Evolutionary conservation across 2,888 invertebrate genomes (phyloP), one percentile per base, ranked within the genome.

Genomic region (Amiota mariae): DNA sequence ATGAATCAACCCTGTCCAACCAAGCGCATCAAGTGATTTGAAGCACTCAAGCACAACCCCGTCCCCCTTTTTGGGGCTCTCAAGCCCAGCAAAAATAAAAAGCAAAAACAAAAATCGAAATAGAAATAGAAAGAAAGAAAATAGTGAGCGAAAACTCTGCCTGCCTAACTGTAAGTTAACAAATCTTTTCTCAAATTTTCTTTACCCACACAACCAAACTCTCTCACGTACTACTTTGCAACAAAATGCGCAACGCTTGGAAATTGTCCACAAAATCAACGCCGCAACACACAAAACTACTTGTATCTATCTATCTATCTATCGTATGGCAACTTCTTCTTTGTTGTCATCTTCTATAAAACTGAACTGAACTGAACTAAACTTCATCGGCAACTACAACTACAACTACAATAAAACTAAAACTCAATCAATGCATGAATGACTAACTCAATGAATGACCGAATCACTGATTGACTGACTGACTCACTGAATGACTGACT

Each of bases 11-110:
- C 36, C 36, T 36, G 36, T n/a, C 54, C 54, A 54, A 8, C 54
- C 54, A 54, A 18, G 63, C 63, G 46, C 36, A 63, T 63, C 63
- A 63, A 18, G 63, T 63, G 36, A 63, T 63, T 67, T 67, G 18
- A 67, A 67, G 18, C 49, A 24, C 67, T 66, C 66, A 66, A 66
- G 13, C 63, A 24, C 64, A 15, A 57, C 13, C 18, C 15, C 1
- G 18, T 13, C n/a, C 10, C 57, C 13, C 57, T 57, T 18, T 18
- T 18, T 10, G 11, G 11, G 11, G 10, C 2, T 15, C 66, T 11
- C 48, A 8, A 48, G 10, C 8, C 66, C 46, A 15, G 8, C 13
- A 36, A 63, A 8, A 36, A 63, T 46, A 15, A 8, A 46, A 15
- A 12, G 9, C 64, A 13, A 13, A 13, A 47, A 10, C 9, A 36